Base-by-base conservation (phyloP, 2,113 vertebrate genomes). In the Castor canadensis region DNA sequence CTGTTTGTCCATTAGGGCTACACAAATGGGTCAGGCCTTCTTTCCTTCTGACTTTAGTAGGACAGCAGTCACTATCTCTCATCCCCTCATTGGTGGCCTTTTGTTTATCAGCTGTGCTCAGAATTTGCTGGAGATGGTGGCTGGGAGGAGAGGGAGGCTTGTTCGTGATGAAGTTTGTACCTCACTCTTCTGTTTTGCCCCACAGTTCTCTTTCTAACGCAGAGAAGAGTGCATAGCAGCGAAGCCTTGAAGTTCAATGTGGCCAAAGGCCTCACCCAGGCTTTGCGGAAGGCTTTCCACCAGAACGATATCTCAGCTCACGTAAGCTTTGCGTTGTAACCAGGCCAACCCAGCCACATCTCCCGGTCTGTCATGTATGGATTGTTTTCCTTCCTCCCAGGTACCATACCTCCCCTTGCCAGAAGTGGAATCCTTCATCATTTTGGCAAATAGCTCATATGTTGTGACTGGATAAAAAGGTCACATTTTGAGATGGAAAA, bases 181-280 rank as follows among this genome's bases (percentile, higher is more conserved):
- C 79, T 86, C 22, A 8, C 28, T 88, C 77, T 86, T 98, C 91
- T 97, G n/a, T 97, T 81, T 96, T 82, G 40, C 75, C 94, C 83
- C 69, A 79, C 97, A 99, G 99, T 99, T 98, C 98, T 99, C 90
- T 99, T 99, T 95, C 98, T 99, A 97, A 99, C 99, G 93, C 98
- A 99, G 22, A 99, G 99, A 96, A 99, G 99, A 95, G 98, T 98
- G 95, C 98, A 99, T 62, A 98, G 98, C 96, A 99, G 98, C 95
- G 99, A 98, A 95, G 97, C 98, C 95, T 98, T 99, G 98, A 99
- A 99, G 96, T 98, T 99, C 95, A 99, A 98, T 8, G 97, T 99
- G 67, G 98, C 98, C 67, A 99, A 96, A 97, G 99, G 99, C 80
- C 99, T 99, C 90, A 99, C 99, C 22, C 99, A 99, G 94, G 98